phyloP scores from a whole-genome alignment of 2,888 invertebrate genomes.

The Apodemia duryi region DNA sequence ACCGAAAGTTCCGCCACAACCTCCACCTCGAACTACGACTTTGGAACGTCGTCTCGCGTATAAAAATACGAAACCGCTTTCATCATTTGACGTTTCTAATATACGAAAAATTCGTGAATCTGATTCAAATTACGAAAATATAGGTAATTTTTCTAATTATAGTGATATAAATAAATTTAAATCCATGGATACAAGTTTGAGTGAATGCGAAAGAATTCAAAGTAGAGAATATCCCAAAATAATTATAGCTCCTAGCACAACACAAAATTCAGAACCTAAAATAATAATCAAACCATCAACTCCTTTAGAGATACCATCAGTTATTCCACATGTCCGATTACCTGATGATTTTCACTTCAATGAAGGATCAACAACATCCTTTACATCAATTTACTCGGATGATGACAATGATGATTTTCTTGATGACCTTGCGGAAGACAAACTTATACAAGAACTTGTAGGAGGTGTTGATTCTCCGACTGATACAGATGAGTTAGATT shows the following conservation, averaged over 20 bases:
- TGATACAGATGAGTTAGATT: constrained; percentile 55
- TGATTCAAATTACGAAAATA: constrained; percentile 58
- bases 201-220: constrained; percentile 36
- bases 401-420: constrained; percentile 48
- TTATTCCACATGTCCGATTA: constrained; percentile 72
- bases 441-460: constrained; percentile 65
- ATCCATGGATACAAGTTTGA: constrained; percentile 44
- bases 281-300: constrained; percentile 81
- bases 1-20: constrained; percentile 81
- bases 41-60: constrained; percentile 79
- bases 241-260: constrained; percentile 73
- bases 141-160: constrained; percentile 48
- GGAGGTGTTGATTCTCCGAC: constrained; percentile 68
- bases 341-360: constrained; percentile 68
- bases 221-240: constrained; percentile 63
- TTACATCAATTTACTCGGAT: constrained; percentile 53
- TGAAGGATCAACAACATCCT: constrained; percentile 53
- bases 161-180: constrained; percentile 32
- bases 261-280: constrained; percentile 74
- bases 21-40: constrained; percentile 87
- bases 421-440: constrained; percentile 62
- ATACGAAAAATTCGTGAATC: constrained; percentile 46
- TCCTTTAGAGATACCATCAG: constrained; percentile 50
- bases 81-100: constrained; percentile 54
- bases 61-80: constrained; percentile 59